Conservation (phyloP, 1,140 invertebrate genomes). For the Frieseomelitta varia region DNA sequence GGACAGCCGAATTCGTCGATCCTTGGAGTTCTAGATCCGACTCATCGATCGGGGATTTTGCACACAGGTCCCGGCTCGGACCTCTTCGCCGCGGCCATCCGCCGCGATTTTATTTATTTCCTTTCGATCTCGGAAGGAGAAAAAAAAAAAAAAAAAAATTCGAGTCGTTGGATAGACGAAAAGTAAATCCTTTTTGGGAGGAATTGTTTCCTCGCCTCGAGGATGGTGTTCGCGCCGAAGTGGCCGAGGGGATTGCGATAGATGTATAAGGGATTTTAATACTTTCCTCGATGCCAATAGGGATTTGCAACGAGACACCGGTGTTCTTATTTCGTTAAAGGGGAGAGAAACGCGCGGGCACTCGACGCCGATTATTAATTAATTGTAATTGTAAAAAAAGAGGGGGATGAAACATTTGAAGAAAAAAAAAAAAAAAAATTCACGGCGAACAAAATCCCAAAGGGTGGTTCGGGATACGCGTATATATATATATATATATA, state of each 20-base stretch:
- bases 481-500: not conserved
- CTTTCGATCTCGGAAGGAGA: not conserved
- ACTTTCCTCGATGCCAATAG: constrained; percentile 39
- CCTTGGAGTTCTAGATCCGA: not conserved
- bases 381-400: not conserved
- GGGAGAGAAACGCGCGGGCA: not conserved
- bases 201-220: no score
- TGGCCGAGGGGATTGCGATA: not conserved
- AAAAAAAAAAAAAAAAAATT: not conserved
- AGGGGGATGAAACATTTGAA: not conserved
- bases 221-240: not conserved
- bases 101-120: not conserved
- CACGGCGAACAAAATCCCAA: constrained; percentile 27
- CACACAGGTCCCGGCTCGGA: not conserved
- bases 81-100: not conserved
- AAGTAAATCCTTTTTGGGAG: not conserved
- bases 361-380: constrained; percentile 5
- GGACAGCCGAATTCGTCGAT: not conserved
- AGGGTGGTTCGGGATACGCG: constrained; percentile 77
- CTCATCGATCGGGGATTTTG: not conserved
- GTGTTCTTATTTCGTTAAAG: constrained; percentile 41
- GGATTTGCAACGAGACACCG: constrained; percentile 16
- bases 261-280: constrained; percentile 32
- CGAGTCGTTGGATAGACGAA: not conserved
- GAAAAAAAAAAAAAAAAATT: not conserved